Conservation (phyloP, 2,113 vertebrate genomes). For the Tichodroma muraria region DNA sequence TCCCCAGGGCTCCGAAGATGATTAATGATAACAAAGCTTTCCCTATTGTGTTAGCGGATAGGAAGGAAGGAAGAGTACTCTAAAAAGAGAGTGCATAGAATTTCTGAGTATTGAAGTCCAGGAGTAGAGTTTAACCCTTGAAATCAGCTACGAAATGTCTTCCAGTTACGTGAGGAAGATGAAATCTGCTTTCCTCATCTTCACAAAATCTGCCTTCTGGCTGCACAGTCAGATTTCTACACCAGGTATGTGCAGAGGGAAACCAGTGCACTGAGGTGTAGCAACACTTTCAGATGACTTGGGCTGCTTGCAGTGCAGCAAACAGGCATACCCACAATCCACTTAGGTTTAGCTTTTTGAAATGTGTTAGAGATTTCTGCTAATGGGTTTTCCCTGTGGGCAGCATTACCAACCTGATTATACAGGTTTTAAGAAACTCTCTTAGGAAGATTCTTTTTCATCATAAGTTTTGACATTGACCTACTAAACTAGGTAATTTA, state of each 20-base stretch:
- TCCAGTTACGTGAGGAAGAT: background rate
- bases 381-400: conserved; percentile 62
- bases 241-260: background rate
- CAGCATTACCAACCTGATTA: conserved; percentile 65
- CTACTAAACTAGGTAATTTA: conserved; percentile 64
- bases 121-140: conserved; percentile 24
- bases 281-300: background rate
- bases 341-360: conserved; percentile 42
- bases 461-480: conserved; percentile 59
- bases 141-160: background rate
- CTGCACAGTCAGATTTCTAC: background rate
- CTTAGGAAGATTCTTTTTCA: conserved; percentile 57
- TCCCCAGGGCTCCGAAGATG: conserved; percentile 35
- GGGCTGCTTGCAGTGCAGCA: background rate
- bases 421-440: conserved; percentile 56
- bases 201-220: background rate
- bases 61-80: conserved; percentile 70
- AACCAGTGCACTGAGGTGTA: background rate
- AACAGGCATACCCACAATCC: conserved; percentile 23
- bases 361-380: conserved; percentile 57
- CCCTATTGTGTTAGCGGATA: conserved; percentile 56
- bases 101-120: conserved; percentile 15
- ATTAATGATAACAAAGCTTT: conserved; percentile 55
- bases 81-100: conserved; percentile 51
- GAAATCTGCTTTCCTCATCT: background rate